Percentiles rank a stretch among this genome's conserved stretches.
Evolutionary conservation across 2,113 vertebrate species (phyloP).

Genomic region (Oxygymnocypris stewartii): DNA sequence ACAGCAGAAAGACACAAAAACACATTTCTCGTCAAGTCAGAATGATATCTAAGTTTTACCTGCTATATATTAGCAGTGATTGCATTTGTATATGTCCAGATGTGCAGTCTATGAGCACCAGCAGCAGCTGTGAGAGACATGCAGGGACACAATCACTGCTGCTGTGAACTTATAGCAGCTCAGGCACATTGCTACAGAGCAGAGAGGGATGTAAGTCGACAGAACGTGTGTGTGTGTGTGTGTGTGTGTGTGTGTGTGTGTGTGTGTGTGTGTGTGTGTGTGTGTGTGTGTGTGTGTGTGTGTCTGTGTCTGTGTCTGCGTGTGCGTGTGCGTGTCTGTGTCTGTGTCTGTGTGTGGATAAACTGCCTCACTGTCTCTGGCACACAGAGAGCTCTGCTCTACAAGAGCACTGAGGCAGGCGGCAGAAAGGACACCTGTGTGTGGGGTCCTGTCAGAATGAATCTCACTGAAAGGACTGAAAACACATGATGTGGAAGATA

Average conservation of each 20-base stretch:
- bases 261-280: no score
- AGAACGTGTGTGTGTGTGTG: not conserved
- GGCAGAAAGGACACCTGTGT: slow-evolving; percentile 6
- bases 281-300: no score
- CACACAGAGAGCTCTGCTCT: slow-evolving; percentile 5
- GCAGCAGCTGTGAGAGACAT: not conserved
- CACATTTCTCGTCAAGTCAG: not conserved
- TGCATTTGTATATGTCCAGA: not conserved
- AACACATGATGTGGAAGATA: slow-evolving; percentile 25
- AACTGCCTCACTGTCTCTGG: not conserved
- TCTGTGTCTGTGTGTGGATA: not conserved
- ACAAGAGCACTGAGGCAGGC: slow-evolving; percentile 9
- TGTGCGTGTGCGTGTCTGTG: no score
- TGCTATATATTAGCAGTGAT: not conserved
- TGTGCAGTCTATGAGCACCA: not conserved
- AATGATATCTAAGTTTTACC: not conserved
- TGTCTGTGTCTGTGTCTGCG: no score
- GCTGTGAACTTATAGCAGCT: no score
- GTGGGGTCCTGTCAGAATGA: slow-evolving; percentile 42
- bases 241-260: not conserved
- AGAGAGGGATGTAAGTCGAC: not conserved
- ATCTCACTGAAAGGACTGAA: not conserved
- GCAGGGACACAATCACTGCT: not conserved
- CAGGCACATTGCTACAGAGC: not conserved
- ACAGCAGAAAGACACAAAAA: not conserved